These are phyloP conservation scores for Lucilia cuprina DNA, from an alignment of 1,140 invertebrate genomes.

Conservation along the genomic window DNA sequence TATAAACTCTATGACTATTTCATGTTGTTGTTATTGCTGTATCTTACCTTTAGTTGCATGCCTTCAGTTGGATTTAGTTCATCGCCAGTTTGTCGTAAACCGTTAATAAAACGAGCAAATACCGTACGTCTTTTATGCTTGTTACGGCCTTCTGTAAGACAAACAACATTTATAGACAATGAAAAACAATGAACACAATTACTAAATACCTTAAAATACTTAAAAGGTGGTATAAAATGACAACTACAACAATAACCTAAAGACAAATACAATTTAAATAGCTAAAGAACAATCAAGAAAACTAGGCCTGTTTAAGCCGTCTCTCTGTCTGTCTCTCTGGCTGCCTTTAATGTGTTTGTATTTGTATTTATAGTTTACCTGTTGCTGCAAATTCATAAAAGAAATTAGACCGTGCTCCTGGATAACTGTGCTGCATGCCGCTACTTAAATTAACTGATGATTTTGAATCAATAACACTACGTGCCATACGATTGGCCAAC, in stretches of 20 bases:
- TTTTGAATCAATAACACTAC: slow-evolving; percentile 60
- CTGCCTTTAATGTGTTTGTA: background rate
- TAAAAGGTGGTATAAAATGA: background rate
- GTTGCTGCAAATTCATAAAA: slow-evolving; percentile 62
- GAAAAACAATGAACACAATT: background rate
- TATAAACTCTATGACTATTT: background rate
- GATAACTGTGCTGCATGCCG: slow-evolving; percentile 61
- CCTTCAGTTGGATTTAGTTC: slow-evolving; percentile 58
- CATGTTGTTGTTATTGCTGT: background rate
- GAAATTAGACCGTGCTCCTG: slow-evolving; percentile 58
- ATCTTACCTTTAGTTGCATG: slow-evolving; percentile 60
- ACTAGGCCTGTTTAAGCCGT: no score
- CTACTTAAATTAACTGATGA: slow-evolving; percentile 58
- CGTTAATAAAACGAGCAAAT: slow-evolving; percentile 57
- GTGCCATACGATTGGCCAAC: slow-evolving; percentile 60
- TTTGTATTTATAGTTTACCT: slow-evolving; percentile 45
- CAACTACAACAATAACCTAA: background rate
- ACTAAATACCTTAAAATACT: background rate
- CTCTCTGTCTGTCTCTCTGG: background rate
- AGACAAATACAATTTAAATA: background rate
- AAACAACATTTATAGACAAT: background rate
- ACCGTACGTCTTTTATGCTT: slow-evolving; percentile 57
- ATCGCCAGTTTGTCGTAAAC: slow-evolving; percentile 54
- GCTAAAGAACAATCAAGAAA: background rate
- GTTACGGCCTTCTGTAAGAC: slow-evolving; percentile 54